These are phyloP conservation scores for Drosophila saltans DNA, from an alignment of 1,140 invertebrate genomes.

Conservation along the genomic window DNA sequence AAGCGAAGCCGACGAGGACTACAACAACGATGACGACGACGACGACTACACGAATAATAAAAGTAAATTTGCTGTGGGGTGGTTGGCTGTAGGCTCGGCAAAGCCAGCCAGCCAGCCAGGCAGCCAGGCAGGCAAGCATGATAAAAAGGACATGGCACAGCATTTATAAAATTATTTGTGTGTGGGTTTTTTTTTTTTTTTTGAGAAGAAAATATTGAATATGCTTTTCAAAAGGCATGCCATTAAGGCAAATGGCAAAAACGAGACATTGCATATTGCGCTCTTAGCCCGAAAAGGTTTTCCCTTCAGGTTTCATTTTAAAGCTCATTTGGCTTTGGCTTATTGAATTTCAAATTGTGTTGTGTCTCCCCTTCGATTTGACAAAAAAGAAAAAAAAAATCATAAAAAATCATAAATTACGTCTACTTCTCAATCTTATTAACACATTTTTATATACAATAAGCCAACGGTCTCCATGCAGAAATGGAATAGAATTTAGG, in stretches of 20 bases:
- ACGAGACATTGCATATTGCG: not conserved
- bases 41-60: slow-evolving; percentile 55
- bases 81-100: slow-evolving; percentile 37
- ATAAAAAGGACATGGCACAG: slow-evolving; percentile 51
- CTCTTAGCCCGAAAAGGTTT: not conserved
- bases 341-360: slow-evolving; percentile 39
- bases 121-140: slow-evolving; percentile 35
- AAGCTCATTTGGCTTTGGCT: slow-evolving; percentile 34
- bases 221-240: slow-evolving; percentile 38
- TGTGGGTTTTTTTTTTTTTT: slow-evolving; percentile 11
- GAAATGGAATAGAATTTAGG: not conserved
- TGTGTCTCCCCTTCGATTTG: not conserved
- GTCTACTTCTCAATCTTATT: slow-evolving; percentile 38
- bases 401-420: slow-evolving; percentile 30
- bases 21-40: not conserved
- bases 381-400: not conserved
- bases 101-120: slow-evolving; percentile 24
- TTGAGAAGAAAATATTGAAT: slow-evolving; percentile 53
- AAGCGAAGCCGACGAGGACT: not conserved
- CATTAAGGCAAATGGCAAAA: slow-evolving; percentile 30
- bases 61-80: slow-evolving; percentile 44
- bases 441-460: slow-evolving; percentile 36
- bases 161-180: slow-evolving; percentile 73
- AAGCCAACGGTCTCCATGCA: not conserved
- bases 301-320: not conserved